phyloP scores from a whole-genome alignment of 2,797 vertebrate species.

The Pseudotriccus pelzelni region DNA sequence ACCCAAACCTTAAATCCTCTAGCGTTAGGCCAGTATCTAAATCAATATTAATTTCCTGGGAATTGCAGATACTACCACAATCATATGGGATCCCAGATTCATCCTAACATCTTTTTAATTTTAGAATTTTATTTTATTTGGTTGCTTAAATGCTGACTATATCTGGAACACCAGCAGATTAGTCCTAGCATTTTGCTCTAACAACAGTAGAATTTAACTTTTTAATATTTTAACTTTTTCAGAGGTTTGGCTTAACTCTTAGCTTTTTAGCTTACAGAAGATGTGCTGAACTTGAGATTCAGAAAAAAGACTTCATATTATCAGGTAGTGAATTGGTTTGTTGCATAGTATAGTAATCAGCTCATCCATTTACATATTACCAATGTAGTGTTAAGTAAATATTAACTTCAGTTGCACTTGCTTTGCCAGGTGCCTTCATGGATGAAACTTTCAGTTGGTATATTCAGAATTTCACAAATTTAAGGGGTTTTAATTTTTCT shows the following conservation, averaged over 20 bases:
- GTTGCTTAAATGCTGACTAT: background rate
- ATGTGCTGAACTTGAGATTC: background rate
- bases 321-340: background rate
- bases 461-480: background rate
- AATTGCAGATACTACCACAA: background rate
- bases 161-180: accelerated
- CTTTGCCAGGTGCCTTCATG: background rate
- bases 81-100: background rate
- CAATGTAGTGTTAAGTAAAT: background rate
- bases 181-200: background rate
- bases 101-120: background rate
- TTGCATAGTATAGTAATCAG: background rate
- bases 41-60: background rate
- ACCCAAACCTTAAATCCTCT: background rate
- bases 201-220: background rate
- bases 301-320: background rate
- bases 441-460: background rate
- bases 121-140: background rate
- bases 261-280: background rate
- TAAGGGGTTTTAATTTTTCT: background rate
- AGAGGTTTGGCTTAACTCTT: background rate
- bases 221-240: background rate
- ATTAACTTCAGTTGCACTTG: background rate
- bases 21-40: background rate
- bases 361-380: background rate